Conservation (phyloP, 2,888 invertebrate genomes). For the Linyphia triangularis region DNA sequence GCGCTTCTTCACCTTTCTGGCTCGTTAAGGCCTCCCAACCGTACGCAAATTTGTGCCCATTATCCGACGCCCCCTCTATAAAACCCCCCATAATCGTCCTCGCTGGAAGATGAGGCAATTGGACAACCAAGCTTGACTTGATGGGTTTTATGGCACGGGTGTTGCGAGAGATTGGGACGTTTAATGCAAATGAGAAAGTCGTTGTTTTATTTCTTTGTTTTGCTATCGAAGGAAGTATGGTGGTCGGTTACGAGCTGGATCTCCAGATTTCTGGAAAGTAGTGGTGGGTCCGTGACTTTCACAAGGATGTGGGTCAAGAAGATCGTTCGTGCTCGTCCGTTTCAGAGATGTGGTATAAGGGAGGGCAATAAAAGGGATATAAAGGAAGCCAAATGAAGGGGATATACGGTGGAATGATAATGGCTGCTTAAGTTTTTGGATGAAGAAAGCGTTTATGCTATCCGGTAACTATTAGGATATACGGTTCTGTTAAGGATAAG, state of each 20-base stretch:
- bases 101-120: constrained; percentile 12
- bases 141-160: constrained; percentile 20
- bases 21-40: constrained; percentile 1
- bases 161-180: not conserved
- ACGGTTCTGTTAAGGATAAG: too few relatives aligned
- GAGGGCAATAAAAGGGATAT: not conserved
- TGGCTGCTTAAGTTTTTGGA: too few relatives aligned
- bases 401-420: too few relatives aligned
- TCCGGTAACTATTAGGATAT: too few relatives aligned
- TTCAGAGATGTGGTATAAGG: not conserved
- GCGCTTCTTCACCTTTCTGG: not conserved
- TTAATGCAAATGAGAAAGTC: constrained; percentile 34
- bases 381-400: not conserved
- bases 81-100: not conserved
- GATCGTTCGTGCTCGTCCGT: not conserved
- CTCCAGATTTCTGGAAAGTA: not conserved
- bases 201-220: not conserved
- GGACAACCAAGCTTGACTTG: not conserved
- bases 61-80: constrained; percentile 31
- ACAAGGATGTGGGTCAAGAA: constrained; percentile 27
- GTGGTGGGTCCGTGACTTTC: constrained; percentile 41
- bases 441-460: too few relatives aligned
- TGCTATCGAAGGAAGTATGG: not conserved
- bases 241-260: not conserved
- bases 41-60: constrained; percentile 12